Conservation (phyloP, 2,888 invertebrate genomes). For the Margaritifera margaritifera region DNA sequence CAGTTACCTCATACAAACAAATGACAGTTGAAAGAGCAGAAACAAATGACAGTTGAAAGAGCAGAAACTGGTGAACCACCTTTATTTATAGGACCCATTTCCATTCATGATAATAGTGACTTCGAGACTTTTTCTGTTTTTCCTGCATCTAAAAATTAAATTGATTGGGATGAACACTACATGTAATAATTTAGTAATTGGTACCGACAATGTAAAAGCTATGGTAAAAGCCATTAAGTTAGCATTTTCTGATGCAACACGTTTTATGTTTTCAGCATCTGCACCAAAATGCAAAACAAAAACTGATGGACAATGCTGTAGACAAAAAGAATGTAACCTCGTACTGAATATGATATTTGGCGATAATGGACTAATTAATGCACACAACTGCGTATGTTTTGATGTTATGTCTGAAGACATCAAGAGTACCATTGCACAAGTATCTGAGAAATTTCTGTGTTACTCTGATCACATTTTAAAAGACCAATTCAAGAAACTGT, state of each 20-base stretch:
- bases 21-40: too few species aligned
- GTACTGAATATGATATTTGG: neutral
- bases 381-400: constrained; percentile 5
- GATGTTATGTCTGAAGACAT: neutral
- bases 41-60: constrained; percentile 1
- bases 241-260: neutral
- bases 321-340: neutral
- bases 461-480: constrained; percentile 4
- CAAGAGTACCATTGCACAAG: neutral
- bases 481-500: constrained; percentile 4
- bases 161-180: neutral
- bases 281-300: neutral
- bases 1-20: neutral
- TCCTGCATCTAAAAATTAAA: neutral
- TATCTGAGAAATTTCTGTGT: constrained; percentile 5
- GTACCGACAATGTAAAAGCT: neutral
- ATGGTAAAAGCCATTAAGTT: too few species aligned
- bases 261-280: neutral
- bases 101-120: neutral
- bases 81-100: constrained; percentile 14
- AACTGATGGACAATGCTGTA: neutral
- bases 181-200: constrained; percentile 3
- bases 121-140: too few species aligned
- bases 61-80: constrained; percentile 4
- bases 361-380: neutral